phyloP scores from a whole-genome alignment of 2,888 invertebrate species.

The Heliconius hortense region DNA sequence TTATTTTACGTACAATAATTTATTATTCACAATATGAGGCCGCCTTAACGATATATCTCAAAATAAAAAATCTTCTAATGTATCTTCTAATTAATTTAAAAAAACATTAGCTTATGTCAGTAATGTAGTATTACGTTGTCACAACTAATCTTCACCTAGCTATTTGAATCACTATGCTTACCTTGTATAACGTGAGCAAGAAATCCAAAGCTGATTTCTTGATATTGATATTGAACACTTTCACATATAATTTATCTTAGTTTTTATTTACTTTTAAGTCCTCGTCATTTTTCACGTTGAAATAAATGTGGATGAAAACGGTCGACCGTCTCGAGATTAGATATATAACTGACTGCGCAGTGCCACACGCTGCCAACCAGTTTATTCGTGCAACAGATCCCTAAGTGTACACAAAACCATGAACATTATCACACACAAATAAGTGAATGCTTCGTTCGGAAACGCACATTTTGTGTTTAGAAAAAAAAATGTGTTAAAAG shows the following conservation, averaged over 20 bases:
- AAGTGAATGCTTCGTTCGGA: slow-evolving; percentile 13
- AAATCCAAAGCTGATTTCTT: neutral
- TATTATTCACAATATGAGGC: neutral
- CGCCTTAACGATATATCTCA: neutral
- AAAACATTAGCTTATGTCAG: neutral
- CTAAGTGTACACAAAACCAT: slow-evolving; percentile 25
- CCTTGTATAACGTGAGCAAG: slow-evolving; percentile 20
- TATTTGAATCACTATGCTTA: slow-evolving; percentile 5
- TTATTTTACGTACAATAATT: neutral
- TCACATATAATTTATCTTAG: slow-evolving; percentile 28
- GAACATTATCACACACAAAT: neutral
- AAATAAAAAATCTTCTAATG: neutral
- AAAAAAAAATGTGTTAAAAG: neutral
- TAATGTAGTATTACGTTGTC: neutral
- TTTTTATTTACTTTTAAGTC: slow-evolving; percentile 23
- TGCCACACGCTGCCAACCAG: slow-evolving; percentile 35
- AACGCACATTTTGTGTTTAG: slow-evolving; percentile 5
- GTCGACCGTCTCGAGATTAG: slow-evolving; percentile 42
- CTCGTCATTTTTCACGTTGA: slow-evolving; percentile 35
- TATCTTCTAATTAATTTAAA: neutral
- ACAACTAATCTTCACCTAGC: neutral
- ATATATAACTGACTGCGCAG: slow-evolving; percentile 42
- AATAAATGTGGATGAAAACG: slow-evolving; percentile 31
- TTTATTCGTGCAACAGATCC: slow-evolving; percentile 30
- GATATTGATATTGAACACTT: slow-evolving; percentile 25